Conservation (phyloP, 23 tunicate species). For the Corella eumyota region DNA sequence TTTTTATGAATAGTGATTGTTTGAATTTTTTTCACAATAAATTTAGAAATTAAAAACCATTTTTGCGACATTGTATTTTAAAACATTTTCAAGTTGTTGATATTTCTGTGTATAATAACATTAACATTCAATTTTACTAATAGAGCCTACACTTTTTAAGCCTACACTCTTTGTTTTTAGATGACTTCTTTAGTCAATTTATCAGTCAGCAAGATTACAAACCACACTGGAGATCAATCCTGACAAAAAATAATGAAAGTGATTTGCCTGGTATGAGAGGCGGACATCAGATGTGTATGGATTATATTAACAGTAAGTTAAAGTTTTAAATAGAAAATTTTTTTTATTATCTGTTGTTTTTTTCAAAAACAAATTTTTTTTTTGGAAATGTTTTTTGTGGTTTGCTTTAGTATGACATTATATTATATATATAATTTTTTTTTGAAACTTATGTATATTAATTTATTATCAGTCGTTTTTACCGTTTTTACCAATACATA, state of each 20-base stretch:
- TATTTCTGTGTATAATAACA: too few species aligned
- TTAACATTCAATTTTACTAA: neutral
- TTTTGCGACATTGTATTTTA: neutral
- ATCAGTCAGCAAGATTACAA: conserved; percentile 46
- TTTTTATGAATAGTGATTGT: too few species aligned
- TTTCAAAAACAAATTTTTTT: neutral
- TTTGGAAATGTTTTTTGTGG: too few species aligned
- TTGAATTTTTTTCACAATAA: neutral
- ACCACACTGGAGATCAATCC: conserved; percentile 31
- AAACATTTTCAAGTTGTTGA: too few species aligned
- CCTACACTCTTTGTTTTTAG: conserved; percentile 24
- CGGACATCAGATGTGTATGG: conserved; percentile 87
- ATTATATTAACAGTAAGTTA: conserved; percentile 49
- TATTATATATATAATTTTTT: too few species aligned
- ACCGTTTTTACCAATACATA: too few species aligned
- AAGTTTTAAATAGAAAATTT: neutral
- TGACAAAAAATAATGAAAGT: neutral
- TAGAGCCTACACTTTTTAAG: neutral
- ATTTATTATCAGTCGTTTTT: too few species aligned
- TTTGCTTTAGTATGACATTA: too few species aligned
- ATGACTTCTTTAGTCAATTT: conserved; percentile 42
- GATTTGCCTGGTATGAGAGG: conserved; percentile 76
- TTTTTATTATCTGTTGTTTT: neutral
- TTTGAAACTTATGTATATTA: too few species aligned
- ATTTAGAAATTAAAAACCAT: neutral